These are phyloP conservation scores for Sebastes minor DNA, from an alignment of 2,797 vertebrate species.

Conservation along the genomic window DNA sequence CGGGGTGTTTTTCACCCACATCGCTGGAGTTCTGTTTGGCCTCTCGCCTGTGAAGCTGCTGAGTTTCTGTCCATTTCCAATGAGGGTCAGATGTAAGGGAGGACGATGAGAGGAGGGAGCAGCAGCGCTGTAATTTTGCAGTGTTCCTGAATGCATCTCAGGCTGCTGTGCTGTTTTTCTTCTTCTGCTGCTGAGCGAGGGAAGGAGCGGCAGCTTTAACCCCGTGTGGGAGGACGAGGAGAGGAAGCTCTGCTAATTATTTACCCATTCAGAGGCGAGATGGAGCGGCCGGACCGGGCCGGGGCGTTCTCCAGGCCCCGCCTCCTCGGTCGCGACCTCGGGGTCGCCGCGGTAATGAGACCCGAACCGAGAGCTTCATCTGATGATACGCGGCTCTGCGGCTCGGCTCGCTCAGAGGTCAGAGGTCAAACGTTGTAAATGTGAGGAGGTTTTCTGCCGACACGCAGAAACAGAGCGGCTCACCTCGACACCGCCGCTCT, in stretches of 20 bases:
- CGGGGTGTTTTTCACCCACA: constrained; percentile 41
- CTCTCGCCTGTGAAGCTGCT: constrained; percentile 31
- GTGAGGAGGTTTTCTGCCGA: constrained; percentile 45
- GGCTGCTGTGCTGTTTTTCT: not conserved
- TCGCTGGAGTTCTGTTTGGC: not conserved
- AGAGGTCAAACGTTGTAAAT: constrained; percentile 72
- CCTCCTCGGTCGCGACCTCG: constrained; percentile 23
- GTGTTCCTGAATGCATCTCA: constrained; percentile 44
- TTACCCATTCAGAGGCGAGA: constrained; percentile 39
- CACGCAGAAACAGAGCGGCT: constrained; percentile 42
- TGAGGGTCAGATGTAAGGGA: constrained; percentile 59
- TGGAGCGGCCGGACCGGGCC: not conserved
- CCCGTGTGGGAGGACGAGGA: constrained; percentile 57
- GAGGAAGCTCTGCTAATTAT: constrained; percentile 51
- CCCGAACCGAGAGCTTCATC: not conserved
- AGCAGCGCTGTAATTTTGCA: constrained; percentile 10
- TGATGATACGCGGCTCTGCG: constrained; percentile 28
- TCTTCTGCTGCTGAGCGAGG: constrained; percentile 1
- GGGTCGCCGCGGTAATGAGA: constrained; percentile 32
- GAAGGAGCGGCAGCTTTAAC: constrained; percentile 23
- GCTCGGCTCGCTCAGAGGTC: constrained; percentile 37
- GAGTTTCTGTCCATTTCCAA: constrained; percentile 38
- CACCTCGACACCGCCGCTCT: constrained; percentile 38
- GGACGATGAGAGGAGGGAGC: constrained; percentile 23
- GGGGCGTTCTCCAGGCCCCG: not conserved